phyloP scores from a whole-genome alignment of 2,113 vertebrate genomes.

The Psephotus haematonotus region DNA sequence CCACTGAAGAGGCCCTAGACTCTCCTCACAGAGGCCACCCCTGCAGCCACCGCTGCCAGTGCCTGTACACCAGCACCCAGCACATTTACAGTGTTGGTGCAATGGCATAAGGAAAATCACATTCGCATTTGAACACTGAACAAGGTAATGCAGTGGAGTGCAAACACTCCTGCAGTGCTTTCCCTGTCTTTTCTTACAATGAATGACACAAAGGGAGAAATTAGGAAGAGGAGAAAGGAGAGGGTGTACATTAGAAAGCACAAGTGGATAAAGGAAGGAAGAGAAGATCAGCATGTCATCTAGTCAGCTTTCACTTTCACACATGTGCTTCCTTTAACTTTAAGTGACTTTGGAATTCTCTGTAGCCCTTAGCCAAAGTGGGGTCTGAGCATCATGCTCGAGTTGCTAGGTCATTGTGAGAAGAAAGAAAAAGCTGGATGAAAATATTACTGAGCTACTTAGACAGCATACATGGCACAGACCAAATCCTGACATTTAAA shows the following conservation, averaged over 20 bases:
- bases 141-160: background rate
- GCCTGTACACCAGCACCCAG: background rate
- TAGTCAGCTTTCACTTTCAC: background rate
- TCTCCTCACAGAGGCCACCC: background rate
- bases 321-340: background rate
- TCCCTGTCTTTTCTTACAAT: background rate
- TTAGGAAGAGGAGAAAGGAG: background rate
- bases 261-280: background rate
- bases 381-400: background rate
- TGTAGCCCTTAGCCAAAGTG: background rate
- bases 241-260: background rate
- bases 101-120: background rate
- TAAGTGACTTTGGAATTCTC: background rate
- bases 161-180: background rate
- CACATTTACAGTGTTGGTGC: background rate
- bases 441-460: background rate
- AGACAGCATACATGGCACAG: background rate
- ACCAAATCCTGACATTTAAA: background rate
- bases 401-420: background rate
- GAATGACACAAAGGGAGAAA: background rate
- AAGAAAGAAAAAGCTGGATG: background rate
- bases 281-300: background rate
- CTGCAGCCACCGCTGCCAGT: background rate
- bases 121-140: background rate
- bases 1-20: accelerated